These are phyloP conservation scores for Scylla paramamosain DNA, from an alignment of 1,140 invertebrate genomes.

Conservation along the genomic window DNA sequence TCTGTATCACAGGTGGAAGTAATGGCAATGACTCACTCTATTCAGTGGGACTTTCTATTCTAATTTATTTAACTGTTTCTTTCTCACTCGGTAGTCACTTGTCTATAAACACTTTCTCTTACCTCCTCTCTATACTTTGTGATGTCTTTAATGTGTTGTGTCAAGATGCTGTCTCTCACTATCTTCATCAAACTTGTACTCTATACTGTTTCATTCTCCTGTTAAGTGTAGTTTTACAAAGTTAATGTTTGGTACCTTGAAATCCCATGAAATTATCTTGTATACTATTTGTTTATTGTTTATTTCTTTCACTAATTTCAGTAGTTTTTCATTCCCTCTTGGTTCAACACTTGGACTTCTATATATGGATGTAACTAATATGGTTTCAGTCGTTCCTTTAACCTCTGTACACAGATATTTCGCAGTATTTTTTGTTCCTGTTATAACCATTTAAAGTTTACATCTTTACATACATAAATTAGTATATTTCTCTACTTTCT, in stretches of 20 bases:
- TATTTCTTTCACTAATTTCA: conserved; percentile 23
- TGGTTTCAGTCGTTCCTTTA: background rate
- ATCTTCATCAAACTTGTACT: background rate
- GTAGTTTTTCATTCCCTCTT: background rate
- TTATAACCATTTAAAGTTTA: background rate
- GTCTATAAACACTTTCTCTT: too few relatives aligned
- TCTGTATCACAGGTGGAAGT: background rate
- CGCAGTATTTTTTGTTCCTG: background rate
- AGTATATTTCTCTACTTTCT: too few relatives aligned
- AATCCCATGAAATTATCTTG: background rate
- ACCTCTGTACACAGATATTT: conserved; percentile 17
- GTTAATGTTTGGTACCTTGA: background rate
- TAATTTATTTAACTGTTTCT: background rate
- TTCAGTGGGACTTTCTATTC: too few relatives aligned
- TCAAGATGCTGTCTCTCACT: background rate
- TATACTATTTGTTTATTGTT: background rate
- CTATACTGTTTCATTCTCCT: background rate
- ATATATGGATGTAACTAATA: conserved; percentile 26
- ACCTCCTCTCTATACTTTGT: too few relatives aligned
- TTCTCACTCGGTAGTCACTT: conserved; percentile 5
- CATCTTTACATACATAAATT: conserved; percentile 5
- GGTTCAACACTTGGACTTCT: conserved; percentile 2
- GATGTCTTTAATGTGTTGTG: too few relatives aligned
- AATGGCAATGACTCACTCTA: too few relatives aligned
- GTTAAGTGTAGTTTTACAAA: conserved; percentile 7